Base-by-base conservation (phyloP, 2,888 invertebrate genomes). In the Bellardia pandia region DNA sequence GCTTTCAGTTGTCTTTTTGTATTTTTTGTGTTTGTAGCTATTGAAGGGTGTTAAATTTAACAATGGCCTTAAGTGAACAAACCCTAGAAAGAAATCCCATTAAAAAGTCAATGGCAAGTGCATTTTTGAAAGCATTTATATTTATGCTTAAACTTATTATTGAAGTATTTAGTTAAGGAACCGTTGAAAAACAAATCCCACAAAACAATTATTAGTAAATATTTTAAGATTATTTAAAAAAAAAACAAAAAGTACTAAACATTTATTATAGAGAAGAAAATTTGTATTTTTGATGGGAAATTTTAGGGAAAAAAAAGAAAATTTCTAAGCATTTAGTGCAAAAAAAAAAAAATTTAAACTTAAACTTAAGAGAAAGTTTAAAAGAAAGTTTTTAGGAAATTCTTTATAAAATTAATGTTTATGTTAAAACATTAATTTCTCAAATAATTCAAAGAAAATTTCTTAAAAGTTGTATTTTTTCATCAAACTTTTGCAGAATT, bases 101-200 rank as follows among this genome's bases (percentile, higher is more conserved):
- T 66, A 76, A 80, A 62, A 62, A 8, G 0, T 11, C 56, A 66
- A 8, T 84, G 72, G 74, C 80, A 81, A 84, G 68, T 84, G 72
- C 64, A 53, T 53, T 56, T 51, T 58, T 30, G 37, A 3, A 77
- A 60, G 53, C n/a, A 16, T 68, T 85, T 68, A 42, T 42, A 16
- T 68, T 85, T 68, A 42, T 42, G 16, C 51, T 76, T 40, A 37
- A 79, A 79, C 85, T 79, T 53, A 45, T 75, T 42, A 56, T 23
- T 62, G 16, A 85, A 85, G 84, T 75, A 85, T 79, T 79, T 74
- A 71, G 62, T 56, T 23, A 69, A 79, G 53, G 48, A 77, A 72
- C 64, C 64, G 48, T 83, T 77, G 16, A 77, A 71, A 62, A 4
- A 51, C 48, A 80, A 56, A 62, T 40, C 40, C 40, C 40, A 69